Percentiles rank a stretch among this genome's conserved stretches.
Evolutionary conservation across 2,113 vertebrate genomes (phyloP).

Genomic region (Tyto alba): DNA sequence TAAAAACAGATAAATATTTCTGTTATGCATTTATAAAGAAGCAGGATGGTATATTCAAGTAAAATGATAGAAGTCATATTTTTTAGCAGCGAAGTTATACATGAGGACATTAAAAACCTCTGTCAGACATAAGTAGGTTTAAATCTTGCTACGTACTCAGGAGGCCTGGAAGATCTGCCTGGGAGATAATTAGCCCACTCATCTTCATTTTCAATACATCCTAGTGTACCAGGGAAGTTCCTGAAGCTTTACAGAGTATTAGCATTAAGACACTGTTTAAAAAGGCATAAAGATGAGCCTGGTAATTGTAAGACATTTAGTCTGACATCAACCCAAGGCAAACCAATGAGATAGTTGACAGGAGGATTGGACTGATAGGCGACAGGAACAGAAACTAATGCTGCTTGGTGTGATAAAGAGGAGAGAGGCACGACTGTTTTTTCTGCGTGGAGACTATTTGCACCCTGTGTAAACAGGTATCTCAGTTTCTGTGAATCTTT

Average conservation of each 20-base stretch:
- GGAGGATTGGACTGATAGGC: neutral
- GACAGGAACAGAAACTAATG: neutral
- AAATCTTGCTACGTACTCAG: neutral
- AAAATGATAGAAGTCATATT: neutral
- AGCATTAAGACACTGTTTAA: neutral
- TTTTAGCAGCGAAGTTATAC: neutral
- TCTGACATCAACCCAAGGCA: neutral
- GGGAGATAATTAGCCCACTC: neutral
- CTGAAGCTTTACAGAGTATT: neutral
- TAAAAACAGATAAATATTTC: neutral
- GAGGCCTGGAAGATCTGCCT: neutral
- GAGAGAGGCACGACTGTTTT: neutral
- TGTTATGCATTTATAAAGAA: neutral
- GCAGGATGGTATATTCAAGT: neutral
- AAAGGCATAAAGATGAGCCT: neutral
- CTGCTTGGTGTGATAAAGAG: neutral
- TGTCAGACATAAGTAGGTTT: neutral
- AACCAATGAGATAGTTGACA: neutral
- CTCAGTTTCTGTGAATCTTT: neutral
- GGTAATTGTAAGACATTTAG: neutral
- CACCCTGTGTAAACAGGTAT: neutral
- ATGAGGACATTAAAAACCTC: neutral
- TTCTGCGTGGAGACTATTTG: neutral
- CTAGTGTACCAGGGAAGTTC: neutral
- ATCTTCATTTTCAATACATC: neutral